phyloP scores from a whole-genome alignment of 2,113 vertebrate genomes.

The Electrona antarctica region DNA sequence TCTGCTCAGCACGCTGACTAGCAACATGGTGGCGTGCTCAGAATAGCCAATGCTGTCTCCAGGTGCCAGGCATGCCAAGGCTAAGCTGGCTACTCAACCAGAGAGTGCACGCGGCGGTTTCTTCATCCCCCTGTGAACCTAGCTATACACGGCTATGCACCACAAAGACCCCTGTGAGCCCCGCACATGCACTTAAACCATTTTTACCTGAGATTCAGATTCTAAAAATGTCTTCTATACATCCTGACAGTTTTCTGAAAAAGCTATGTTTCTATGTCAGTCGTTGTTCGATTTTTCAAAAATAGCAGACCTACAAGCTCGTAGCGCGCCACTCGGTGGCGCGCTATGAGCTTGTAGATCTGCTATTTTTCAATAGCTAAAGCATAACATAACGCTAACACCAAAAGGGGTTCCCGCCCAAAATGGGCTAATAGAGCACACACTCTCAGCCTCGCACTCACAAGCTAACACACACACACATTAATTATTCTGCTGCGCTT shows the following conservation, averaged over 20 bases:
- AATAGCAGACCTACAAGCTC: too few species aligned
- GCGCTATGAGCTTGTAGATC: too few species aligned
- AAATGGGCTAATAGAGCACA: neutral
- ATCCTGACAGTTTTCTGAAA: too few species aligned
- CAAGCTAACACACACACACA: conserved; percentile 42
- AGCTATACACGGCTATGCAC: conserved; percentile 43
- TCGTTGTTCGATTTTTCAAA: too few species aligned
- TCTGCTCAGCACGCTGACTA: conserved; percentile 40
- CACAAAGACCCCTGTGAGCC: conserved; percentile 42
- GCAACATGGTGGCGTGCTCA: conserved; percentile 30
- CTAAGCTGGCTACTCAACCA: conserved; percentile 34
- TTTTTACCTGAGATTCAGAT: too few species aligned
- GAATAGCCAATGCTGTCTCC: conserved; percentile 35
- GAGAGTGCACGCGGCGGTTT: conserved; percentile 31
- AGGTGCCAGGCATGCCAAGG: conserved; percentile 52
- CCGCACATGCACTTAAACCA: neutral
- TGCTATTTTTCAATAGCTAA: too few species aligned
- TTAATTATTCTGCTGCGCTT: conserved; percentile 72
- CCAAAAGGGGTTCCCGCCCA: too few species aligned
- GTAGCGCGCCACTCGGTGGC: too few species aligned
- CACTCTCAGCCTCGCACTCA: conserved; percentile 6
- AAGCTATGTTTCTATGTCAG: too few species aligned
- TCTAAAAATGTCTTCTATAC: too few species aligned
- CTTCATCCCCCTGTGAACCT: conserved; percentile 42
- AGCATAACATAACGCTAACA: too few species aligned